Percentiles rank a stretch among this genome's conserved stretches.
These are phyloP conservation scores for Merops nubicus DNA, from an alignment of 2,113 vertebrate species.

Conservation along the genomic window DNA sequence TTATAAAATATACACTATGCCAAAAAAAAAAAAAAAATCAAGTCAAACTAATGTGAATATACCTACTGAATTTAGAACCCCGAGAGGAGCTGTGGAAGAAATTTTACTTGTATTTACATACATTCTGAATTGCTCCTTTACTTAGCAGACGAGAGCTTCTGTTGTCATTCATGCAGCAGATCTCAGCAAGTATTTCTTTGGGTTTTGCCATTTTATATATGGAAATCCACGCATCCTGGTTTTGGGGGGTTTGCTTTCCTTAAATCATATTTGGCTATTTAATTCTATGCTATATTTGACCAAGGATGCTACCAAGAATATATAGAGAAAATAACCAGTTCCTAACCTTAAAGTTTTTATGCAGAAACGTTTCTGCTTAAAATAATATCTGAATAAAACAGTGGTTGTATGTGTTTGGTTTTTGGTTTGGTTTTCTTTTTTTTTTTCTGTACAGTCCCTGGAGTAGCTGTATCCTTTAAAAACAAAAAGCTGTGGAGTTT, in stretches of 20 bases:
- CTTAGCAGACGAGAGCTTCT: neutral
- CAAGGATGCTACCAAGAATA: neutral
- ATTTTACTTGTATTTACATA: constrained; percentile 23
- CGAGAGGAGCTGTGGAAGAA: neutral
- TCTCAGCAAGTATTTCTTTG: neutral
- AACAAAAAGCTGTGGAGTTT: neutral
- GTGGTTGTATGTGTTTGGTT: neutral
- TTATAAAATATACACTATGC: constrained; percentile 46
- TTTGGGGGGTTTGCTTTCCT: rapidly evolving
- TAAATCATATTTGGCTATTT: neutral
- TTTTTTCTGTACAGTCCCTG: neutral
- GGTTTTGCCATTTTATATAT: neutral
- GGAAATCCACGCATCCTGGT: neutral
- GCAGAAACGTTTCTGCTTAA: neutral
- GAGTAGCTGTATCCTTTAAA: neutral
- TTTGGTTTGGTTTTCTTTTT: no score
- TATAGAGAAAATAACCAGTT: neutral
- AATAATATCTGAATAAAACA: neutral
- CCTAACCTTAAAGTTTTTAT: neutral
- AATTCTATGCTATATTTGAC: neutral
- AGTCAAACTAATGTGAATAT: neutral
- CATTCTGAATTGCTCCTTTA: neutral
- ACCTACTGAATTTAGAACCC: neutral
- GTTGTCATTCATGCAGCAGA: neutral
- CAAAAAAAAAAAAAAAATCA: neutral